These are phyloP conservation scores for Apaloderma vittatum DNA, from an alignment of 2,113 vertebrate genomes.

Conservation along the genomic window DNA sequence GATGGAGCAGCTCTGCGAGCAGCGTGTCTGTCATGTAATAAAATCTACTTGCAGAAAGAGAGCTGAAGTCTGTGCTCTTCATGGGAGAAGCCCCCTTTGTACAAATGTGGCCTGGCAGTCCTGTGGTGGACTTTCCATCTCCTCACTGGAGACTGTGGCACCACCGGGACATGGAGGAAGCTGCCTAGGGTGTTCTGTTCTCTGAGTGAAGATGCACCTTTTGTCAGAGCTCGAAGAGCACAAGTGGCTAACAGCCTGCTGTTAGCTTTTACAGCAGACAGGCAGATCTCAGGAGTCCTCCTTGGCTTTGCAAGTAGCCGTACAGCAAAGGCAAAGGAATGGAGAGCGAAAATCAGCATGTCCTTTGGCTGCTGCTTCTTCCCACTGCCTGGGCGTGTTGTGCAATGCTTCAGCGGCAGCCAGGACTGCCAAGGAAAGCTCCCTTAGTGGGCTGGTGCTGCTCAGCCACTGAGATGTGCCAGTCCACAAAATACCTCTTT, in stretches of 20 bases:
- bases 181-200: not conserved
- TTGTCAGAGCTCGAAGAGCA: not conserved
- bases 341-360: not conserved
- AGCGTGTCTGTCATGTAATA: not conserved
- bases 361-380: not conserved
- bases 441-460: not conserved
- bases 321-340: not conserved
- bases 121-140: not conserved
- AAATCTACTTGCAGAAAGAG: not conserved
- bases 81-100: fast-evolving
- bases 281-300: not conserved
- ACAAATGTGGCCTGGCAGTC: not conserved
- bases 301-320: not conserved
- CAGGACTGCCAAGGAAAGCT: not conserved
- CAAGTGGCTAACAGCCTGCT: not conserved
- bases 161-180: not conserved
- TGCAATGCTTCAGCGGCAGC: not conserved
- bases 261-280: not conserved
- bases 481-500: not conserved
- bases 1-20: not conserved
- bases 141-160: not conserved
- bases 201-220: not conserved
- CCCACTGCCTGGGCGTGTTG: not conserved
- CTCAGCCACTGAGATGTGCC: not conserved
- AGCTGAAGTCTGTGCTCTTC: not conserved